Base-by-base conservation (phyloP, 2,888 invertebrate species). In the Himalopsyche tibetana region DNA sequence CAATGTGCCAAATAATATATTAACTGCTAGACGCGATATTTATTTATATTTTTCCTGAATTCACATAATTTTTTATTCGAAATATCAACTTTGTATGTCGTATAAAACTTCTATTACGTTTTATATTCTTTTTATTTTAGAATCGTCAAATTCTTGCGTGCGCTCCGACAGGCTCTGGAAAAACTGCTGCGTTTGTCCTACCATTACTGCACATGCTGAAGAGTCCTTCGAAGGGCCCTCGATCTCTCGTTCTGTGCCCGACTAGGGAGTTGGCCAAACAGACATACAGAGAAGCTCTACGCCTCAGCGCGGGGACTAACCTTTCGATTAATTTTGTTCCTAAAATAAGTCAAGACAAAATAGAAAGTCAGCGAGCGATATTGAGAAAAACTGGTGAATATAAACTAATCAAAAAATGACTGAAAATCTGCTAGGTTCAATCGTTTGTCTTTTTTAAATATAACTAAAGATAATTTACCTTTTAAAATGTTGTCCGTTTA, bases 81-180 rank as follows among this genome's bases (percentile, higher is more conserved):
- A 51, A 51, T 15, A 51, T 15, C 15, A 51, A 15, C 15, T 51
- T 51, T 15, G 12, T 51, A 51, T 51, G 51, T 15, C 51, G 15
- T 51, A 51, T 15, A 4, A 15, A 51, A 82, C 86, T 42, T 42
- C 80, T 81, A 81, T 83, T 82, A n/a, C 36, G 55, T 38, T 84
- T 85, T 40, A 5, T 2, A 63, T 56, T 84, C 80, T 55, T 51
- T 69, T 74, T 81, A 19, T 80, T 84, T 11, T 89, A 96, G 95
- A 95, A 95, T 74, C 94, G 97, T 82, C 97, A 98, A 90, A 92
- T 99, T 55, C 94, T 99, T 90, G 98, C 98, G 0, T 98, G 98
- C 91, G 99, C 99, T 0, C 99, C 99, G 0, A 99, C 99, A 0
- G 99, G 99, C 1, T 99, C 98, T 0, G 99, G 99, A 11, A 99